Percentiles rank a stretch among this genome's conserved stretches.
phyloP scores from a whole-genome alignment of 1,140 invertebrate genomes.

The Tetranychus urticae region DNA sequence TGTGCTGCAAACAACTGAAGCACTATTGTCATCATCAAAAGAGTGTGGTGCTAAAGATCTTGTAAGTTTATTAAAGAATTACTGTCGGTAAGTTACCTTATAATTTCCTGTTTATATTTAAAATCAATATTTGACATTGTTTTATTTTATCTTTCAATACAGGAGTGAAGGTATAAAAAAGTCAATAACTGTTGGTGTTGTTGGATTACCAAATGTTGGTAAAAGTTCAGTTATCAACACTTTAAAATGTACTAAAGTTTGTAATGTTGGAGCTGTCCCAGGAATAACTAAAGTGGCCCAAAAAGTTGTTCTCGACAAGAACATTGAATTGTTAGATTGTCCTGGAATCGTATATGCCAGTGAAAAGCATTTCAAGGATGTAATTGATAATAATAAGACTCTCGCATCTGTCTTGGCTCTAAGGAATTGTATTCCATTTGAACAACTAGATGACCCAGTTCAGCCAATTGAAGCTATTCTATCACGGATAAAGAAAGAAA shows the following conservation, averaged over 20 bases:
- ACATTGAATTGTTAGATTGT: slow-evolving; percentile 84
- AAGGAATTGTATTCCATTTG: slow-evolving; percentile 69
- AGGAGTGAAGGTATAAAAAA: slow-evolving; percentile 63
- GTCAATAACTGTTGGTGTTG: slow-evolving; percentile 73
- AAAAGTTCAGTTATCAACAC: slow-evolving; percentile 99
- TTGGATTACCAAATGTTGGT: slow-evolving; percentile 91
- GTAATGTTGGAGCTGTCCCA: slow-evolving; percentile 73
- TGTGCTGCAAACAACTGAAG: slow-evolving; percentile 15
- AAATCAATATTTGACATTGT: neutral
- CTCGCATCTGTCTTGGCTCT: slow-evolving; percentile 44
- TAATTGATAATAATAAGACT: neutral
- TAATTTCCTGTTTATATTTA: no score
- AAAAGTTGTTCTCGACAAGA: slow-evolving; percentile 46
- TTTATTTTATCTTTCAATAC: neutral
- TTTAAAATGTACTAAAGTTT: slow-evolving; percentile 70
- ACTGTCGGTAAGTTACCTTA: slow-evolving; percentile 35
- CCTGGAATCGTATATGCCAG: slow-evolving; percentile 82
- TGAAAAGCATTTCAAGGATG: slow-evolving; percentile 10
- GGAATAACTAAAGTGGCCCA: slow-evolving; percentile 58
- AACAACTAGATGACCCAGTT: slow-evolving; percentile 55
- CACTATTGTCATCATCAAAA: slow-evolving; percentile 34
- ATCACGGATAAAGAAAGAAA: slow-evolving; percentile 52
- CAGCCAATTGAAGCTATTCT: slow-evolving; percentile 64
- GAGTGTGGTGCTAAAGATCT: slow-evolving; percentile 81
- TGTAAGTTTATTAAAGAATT: slow-evolving; percentile 76